Evolutionary conservation across 2,888 invertebrate genomes (phyloP).

Genomic region (Scaeva pyrastri): DNA sequence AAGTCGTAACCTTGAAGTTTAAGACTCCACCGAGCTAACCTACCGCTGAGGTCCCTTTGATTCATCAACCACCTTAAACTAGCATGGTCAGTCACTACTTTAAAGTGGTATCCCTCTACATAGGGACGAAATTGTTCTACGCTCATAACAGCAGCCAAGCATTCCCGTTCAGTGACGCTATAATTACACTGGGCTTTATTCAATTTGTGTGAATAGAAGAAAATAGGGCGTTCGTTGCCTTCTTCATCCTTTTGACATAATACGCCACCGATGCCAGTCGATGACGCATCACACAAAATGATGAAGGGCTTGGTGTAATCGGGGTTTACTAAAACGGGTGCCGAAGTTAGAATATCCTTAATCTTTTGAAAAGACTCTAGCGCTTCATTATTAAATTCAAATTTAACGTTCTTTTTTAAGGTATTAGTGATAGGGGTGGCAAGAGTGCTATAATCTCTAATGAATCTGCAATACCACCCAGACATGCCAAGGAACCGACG

Average conservation of each 20-base stretch:
- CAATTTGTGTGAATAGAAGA: constrained; percentile 23
- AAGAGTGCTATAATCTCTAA: constrained; percentile 51
- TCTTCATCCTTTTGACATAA: constrained; percentile 41
- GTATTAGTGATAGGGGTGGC: constrained; percentile 46
- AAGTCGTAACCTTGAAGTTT: constrained; percentile 29
- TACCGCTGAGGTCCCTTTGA: constrained; percentile 77
- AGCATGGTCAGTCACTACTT: neutral
- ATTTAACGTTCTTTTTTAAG: neutral
- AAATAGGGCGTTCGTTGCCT: constrained; percentile 30
- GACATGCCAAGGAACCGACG: no score
- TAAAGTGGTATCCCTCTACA: constrained; percentile 53
- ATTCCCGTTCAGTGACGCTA: constrained; percentile 10
- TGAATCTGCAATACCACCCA: no score
- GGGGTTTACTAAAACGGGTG: constrained; percentile 16
- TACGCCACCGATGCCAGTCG: constrained; percentile 24
- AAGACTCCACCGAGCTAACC: constrained; percentile 68
- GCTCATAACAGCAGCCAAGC: constrained; percentile 1
- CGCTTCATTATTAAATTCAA: neutral
- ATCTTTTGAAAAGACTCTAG: neutral
- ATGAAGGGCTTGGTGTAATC: constrained; percentile 28
- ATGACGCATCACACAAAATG: constrained; percentile 36
- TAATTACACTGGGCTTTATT: constrained; percentile 52
- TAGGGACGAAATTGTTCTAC: constrained; percentile 55
- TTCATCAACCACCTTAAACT: constrained; percentile 76
- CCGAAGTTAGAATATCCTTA: constrained; percentile 16